A percentile compares a stretch with the other conserved stretches of the same genome.
These are phyloP conservation scores for Chalcosyrphus nemorum DNA, from an alignment of 2,888 invertebrate species.

Conservation along the genomic window DNA sequence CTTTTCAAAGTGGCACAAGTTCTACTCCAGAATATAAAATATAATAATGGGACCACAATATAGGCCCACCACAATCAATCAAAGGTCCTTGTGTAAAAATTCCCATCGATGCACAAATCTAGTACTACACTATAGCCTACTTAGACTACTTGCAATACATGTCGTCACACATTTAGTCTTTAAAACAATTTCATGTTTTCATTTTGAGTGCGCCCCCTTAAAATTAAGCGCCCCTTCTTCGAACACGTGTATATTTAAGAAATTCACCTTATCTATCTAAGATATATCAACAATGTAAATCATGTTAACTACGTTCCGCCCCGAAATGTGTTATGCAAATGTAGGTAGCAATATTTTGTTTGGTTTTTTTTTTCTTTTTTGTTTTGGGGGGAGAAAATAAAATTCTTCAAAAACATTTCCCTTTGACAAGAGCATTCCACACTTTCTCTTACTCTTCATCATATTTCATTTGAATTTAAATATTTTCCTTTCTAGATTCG, in stretches of 20 bases:
- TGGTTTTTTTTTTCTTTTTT: no score
- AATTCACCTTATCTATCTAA: not conserved
- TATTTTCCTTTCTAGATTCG: conserved; percentile 63
- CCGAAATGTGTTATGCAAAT: not conserved
- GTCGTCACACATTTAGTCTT: no score
- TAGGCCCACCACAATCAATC: no score
- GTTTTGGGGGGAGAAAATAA: not conserved
- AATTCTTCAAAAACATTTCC: conserved; percentile 10
- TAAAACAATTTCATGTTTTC: no score
- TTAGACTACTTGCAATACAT: no score
- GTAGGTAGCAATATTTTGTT: not conserved
- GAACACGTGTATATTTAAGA: not conserved
- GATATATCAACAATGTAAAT: conserved; percentile 19
- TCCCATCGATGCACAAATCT: no score
- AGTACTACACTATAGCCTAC: no score
- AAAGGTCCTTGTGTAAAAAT: no score
- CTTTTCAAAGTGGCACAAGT: no score
- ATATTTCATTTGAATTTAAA: conserved; percentile 36
- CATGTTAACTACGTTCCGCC: not conserved
- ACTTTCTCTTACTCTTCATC: not conserved
- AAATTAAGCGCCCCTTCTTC: not conserved
- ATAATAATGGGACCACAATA: no score
- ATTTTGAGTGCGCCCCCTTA: not conserved
- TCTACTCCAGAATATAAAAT: no score
- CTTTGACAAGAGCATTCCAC: conserved; percentile 18